Evolutionary conservation across 2,888 invertebrate species (phyloP).

Genomic region (Liopterus haemorrhoidalis): DNA sequence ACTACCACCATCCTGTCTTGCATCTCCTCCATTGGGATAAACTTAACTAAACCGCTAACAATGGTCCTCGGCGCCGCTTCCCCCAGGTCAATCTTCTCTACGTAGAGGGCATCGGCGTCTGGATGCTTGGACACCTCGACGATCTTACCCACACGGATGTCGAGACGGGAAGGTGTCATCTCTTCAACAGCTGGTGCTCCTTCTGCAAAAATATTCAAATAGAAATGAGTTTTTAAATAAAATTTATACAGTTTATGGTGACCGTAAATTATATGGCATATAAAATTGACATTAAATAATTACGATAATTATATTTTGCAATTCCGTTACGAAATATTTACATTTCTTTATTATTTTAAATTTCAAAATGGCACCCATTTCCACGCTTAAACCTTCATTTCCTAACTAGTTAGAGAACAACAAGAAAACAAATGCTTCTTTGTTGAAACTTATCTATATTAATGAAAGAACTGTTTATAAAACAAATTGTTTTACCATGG

Average conservation of each 20-base stretch:
- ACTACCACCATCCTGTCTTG: slow-evolving; percentile 84
- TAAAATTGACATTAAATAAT: no score
- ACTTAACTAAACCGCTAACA: slow-evolving; percentile 89
- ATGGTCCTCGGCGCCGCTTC: slow-evolving; percentile 64
- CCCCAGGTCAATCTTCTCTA: slow-evolving; percentile 89
- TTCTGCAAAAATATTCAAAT: slow-evolving; percentile 33
- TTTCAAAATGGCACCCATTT: no score
- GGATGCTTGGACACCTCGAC: slow-evolving; percentile 79
- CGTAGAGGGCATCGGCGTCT: slow-evolving; percentile 85
- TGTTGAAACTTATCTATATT: no score
- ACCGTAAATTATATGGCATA: no score
- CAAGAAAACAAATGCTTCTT: no score
- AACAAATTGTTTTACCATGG: no score
- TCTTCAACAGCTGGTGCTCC: slow-evolving; percentile 51
- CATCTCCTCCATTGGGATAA: slow-evolving; percentile 85
- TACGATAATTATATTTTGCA: no score
- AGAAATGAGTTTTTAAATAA: slow-evolving; percentile 12
- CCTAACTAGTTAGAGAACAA: no score
- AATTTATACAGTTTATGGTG: neutral
- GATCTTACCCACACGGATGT: slow-evolving; percentile 83
- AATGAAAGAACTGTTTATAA: no score
- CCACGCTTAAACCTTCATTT: no score
- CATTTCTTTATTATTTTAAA: no score
- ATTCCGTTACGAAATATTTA: no score
- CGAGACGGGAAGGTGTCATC: slow-evolving; percentile 67